phyloP scores from a whole-genome alignment of 2,797 vertebrate species.

The Bucorvus abyssinicus region DNA sequence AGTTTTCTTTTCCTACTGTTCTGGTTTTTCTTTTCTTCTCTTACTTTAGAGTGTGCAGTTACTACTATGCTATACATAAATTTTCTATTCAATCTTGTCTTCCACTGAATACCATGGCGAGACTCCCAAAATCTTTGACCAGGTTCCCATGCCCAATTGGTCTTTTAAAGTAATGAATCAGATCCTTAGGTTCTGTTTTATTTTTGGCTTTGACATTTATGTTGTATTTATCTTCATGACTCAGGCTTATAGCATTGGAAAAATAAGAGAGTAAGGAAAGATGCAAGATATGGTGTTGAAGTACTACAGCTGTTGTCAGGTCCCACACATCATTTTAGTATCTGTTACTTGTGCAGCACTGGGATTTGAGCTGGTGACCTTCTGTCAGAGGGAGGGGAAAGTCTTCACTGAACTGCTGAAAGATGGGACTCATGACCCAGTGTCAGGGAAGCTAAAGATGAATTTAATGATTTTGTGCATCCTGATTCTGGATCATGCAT shows the following conservation, averaged over 20 bases:
- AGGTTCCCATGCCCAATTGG: neutral
- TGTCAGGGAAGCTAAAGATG: neutral
- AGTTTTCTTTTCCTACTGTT: too few relatives aligned
- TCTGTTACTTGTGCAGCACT: neutral
- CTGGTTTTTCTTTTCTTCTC: neutral
- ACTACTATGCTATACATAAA: neutral
- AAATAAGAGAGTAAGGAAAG: neutral
- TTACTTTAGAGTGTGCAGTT: neutral
- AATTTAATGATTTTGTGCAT: neutral
- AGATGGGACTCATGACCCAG: neutral
- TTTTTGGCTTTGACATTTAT: neutral
- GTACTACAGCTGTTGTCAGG: neutral
- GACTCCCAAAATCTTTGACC: neutral
- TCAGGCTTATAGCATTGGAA: neutral
- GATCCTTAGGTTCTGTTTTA: neutral
- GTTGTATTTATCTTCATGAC: neutral
- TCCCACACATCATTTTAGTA: neutral
- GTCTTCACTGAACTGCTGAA: neutral
- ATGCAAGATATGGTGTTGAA: neutral
- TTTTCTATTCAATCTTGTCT: neutral
- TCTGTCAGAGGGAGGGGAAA: fast-evolving
- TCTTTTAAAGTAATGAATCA: neutral
- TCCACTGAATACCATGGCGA: neutral
- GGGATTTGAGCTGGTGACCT: neutral
- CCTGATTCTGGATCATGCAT: neutral